Percentiles rank a stretch among this genome's conserved stretches.
These are phyloP conservation scores for Drosophila meridionalis DNA, from an alignment of 2,888 invertebrate genomes.

Conservation along the genomic window DNA sequence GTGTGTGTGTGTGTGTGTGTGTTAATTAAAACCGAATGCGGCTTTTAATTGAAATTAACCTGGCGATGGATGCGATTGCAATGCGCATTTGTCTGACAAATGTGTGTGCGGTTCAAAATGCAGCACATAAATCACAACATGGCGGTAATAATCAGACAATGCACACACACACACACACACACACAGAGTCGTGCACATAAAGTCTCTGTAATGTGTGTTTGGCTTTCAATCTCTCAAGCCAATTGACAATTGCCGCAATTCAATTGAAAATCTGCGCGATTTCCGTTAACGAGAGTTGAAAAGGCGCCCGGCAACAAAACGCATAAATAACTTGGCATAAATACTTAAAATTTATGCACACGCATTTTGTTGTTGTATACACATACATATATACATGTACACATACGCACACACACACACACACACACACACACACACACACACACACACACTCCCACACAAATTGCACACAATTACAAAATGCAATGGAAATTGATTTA, in stretches of 20 bases:
- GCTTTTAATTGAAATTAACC: conserved; percentile 75
- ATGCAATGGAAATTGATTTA: conserved; percentile 79
- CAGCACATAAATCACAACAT: conserved; percentile 71
- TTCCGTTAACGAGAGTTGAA: conserved; percentile 60
- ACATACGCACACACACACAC: background rate
- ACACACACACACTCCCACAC: background rate
- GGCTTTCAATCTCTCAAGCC: conserved; percentile 73
- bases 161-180: conserved; percentile 24
- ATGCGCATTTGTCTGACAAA: conserved; percentile 55
- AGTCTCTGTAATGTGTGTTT: conserved; percentile 5
- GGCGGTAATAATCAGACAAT: conserved; percentile 63
- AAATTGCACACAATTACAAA: conserved; percentile 76
- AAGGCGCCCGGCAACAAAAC: conserved; percentile 49
- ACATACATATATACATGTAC: background rate
- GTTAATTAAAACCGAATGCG: conserved; percentile 65
- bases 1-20: conserved; percentile 24
- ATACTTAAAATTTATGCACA: conserved; percentile 67
- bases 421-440: background rate
- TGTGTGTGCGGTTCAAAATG: conserved; percentile 60
- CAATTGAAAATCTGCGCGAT: conserved; percentile 69
- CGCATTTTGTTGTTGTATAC: conserved; percentile 16
- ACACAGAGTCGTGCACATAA: conserved; percentile 4
- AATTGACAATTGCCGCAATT: conserved; percentile 72
- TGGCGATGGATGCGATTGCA: conserved; percentile 58
- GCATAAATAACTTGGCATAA: conserved; percentile 64